phyloP scores from a whole-genome alignment of 2,888 invertebrate species.

The Entomobrya multifasciata region DNA sequence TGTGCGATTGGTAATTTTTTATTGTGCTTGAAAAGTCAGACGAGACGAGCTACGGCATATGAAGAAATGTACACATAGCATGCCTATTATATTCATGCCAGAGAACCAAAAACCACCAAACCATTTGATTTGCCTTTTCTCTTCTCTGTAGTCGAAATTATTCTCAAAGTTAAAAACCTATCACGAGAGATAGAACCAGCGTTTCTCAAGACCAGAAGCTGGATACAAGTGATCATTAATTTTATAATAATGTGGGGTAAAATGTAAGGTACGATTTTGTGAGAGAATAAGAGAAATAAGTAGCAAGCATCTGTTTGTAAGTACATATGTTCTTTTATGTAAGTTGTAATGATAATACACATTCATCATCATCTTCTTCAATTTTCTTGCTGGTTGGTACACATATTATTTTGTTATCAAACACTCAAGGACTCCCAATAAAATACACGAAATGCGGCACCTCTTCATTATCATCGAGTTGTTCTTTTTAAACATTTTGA shows the following conservation, averaged over 20 bases:
- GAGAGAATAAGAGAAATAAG: constrained; percentile 26
- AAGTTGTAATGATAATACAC: constrained; percentile 60
- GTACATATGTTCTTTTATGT: constrained; percentile 37
- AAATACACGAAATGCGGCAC: constrained; percentile 53
- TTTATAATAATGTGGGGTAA: constrained; percentile 66
- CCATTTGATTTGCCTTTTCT: neutral
- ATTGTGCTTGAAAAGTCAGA: constrained; percentile 1
- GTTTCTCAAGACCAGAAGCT: constrained; percentile 68
- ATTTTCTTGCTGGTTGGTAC: constrained; percentile 45
- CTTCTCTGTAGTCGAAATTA: neutral
- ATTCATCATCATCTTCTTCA: constrained; percentile 42
- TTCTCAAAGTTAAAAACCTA: neutral
- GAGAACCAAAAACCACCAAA: neutral
- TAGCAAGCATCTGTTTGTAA: constrained; percentile 57
- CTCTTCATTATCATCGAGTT: constrained; percentile 37
- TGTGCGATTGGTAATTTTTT: constrained; percentile 49
- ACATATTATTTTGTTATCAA: constrained; percentile 59
- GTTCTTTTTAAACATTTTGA: constrained; percentile 12
- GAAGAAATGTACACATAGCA: constrained; percentile 44
- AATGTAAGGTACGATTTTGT: constrained; percentile 43
- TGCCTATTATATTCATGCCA: too few relatives aligned
- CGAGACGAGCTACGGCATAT: neutral
- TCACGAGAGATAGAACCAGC: constrained; percentile 17
- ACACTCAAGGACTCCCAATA: constrained; percentile 58
- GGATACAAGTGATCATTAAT: constrained; percentile 64